phyloP scores from a whole-genome alignment of 2,797 vertebrate species.

The Helarctos malayanus region DNA sequence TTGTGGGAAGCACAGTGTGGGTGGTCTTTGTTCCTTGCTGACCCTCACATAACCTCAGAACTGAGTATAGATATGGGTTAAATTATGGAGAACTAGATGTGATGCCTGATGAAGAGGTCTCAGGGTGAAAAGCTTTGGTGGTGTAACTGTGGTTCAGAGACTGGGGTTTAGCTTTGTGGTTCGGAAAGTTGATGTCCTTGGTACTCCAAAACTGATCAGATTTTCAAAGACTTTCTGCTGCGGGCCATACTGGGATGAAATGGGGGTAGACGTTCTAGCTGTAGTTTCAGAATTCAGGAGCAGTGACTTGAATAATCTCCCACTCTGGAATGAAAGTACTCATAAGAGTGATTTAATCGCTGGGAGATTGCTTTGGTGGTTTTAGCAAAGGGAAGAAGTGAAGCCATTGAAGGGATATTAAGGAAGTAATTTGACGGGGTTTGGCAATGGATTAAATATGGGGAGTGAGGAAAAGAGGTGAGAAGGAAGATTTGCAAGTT shows the following conservation, averaged over 20 bases:
- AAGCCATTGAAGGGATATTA: not conserved
- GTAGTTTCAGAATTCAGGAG: not conserved
- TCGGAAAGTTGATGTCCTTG: not conserved
- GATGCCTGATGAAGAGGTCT: not conserved
- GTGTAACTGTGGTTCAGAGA: not conserved
- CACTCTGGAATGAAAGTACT: not conserved
- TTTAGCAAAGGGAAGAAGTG: not conserved
- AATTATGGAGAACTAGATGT: not conserved
- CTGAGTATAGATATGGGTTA: not conserved
- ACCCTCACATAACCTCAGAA: not conserved
- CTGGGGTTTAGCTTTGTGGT: not conserved
- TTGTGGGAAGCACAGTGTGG: not conserved
- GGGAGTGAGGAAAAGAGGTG: not conserved
- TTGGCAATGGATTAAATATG: not conserved
- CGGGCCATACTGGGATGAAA: not conserved
- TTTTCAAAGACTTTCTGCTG: not conserved
- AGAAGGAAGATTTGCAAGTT: not conserved
- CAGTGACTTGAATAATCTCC: not conserved
- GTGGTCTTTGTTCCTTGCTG: conserved; percentile 30
- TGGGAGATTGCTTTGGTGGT: not conserved
- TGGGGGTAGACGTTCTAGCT: not conserved
- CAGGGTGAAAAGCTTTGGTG: not conserved
- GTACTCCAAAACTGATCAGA: not conserved
- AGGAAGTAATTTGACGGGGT: not conserved
- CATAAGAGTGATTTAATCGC: not conserved